Base-by-base conservation (phyloP, 2,888 invertebrate genomes). In the Dermolepida albohirtum region DNA sequence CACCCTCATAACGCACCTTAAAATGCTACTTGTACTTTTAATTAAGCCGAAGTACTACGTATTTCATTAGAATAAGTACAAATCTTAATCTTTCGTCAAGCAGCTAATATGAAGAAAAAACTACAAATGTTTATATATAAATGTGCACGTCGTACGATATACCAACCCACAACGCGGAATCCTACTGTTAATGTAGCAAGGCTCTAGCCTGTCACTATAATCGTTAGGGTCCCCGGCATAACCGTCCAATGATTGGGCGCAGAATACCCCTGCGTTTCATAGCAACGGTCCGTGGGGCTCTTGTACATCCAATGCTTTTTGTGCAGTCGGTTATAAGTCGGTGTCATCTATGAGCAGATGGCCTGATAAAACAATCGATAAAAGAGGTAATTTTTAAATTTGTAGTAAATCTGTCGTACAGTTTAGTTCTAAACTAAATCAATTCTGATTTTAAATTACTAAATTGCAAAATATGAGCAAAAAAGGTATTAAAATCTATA, bases 251-350 rank as follows among this genome's bases (percentile, higher is more conserved):
- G 80, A 78, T 79, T 80, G 80, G 81, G 80, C 80, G 77, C 76
- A 75, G 75, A 73, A 75, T 72, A 75, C 80, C 80, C 81, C 76
- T 75, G 71, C 74, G 80, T 81, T 74, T 72, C 75, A 78, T 79
- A 77, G 74, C 70, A 67, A 81, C 80, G 74, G 69, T 74, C 72
- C 72, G 73, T 71, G 75, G 77, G 75, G 72, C 70, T 76, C 78
- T 76, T 69, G 73, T 77, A 78, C 78, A 75, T 74, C 76, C 76
- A 74, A 71, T 73, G 67, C 71, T 74, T 74, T 72, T 73, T 74
- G 74, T 75, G 72, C 68, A 71, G 70, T 70, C 68, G 72, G 67
- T 50, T 54, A 67, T 64, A 64, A 66, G 57, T 72, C 73, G 69
- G 70, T 70, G 75, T 73, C 75, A 74, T 74, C 75, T 74, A 71